Base-by-base conservation (phyloP, 2,888 invertebrate genomes). In the Athalia rosae region DNA sequence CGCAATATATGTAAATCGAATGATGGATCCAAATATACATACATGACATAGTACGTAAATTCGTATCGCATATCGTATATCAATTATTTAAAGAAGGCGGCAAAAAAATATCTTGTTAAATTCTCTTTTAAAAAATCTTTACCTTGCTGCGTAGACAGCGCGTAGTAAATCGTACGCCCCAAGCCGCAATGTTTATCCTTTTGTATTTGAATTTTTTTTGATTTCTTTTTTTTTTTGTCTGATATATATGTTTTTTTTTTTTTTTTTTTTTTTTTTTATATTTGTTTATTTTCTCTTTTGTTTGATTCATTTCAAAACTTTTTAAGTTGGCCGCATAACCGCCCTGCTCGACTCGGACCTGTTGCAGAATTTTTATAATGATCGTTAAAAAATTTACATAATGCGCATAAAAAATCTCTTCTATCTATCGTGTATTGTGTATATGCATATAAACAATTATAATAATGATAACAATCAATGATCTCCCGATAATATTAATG, bases 291-390 rank as follows among this genome's bases (percentile, higher is more conserved):
- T 2, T 28, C n/a, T 53, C 13, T 61, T 61, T 61, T 61, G 9
- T 7, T 7, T 15, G 13, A 8, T 13, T 61, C 15, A 8, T 61
- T 61, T 61, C 47, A 13, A 62, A 61, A 59, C 50, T 74, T 74
- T 74, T 74, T 74, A 74, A 61, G 61, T 74, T 74, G 74, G 74
- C 74, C 59, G 74, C 74, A 74, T 61, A 74, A 62, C 74, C 74
- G 62, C 74, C 74, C 74, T 74, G 74, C 74, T 74, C 74, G 74
- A 61, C 74, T 61, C 9, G 53, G n/a, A 74, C 74, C 74, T 74
- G 74, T 74, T 74, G 9, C 74, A 74, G 61, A 41, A 61, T 48
- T 71, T 61, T 50, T 11, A 74, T 8, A 71, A 71, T 4, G 74
- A 74, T 74, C 58, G 71, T 74, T 62, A 74, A 61, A 59, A 15